A percentile compares a stretch with the other conserved stretches of the same genome.
Evolutionary conservation across 2,113 vertebrate genomes (phyloP).

Genomic region (Azemiops feae): DNA sequence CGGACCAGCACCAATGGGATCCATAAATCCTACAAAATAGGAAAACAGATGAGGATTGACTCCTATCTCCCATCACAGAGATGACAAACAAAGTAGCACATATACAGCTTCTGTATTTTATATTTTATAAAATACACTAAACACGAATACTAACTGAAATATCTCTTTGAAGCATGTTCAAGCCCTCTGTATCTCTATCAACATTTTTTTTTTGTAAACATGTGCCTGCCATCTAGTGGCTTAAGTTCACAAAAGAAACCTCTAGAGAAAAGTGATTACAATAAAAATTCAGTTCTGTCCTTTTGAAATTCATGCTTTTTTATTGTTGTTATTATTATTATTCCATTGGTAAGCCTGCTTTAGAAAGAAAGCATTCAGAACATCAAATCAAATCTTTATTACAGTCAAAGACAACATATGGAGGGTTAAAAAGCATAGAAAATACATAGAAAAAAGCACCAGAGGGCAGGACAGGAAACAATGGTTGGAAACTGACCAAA

Average conservation of each 20-base stretch:
- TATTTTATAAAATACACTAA: neutral
- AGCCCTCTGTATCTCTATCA: neutral
- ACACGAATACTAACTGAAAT: neutral
- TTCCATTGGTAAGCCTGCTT: neutral
- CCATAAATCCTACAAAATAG: neutral
- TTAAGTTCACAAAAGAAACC: neutral
- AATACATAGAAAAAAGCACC: too few species aligned
- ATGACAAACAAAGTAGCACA: neutral
- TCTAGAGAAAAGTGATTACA: neutral
- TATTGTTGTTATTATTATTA: too few species aligned
- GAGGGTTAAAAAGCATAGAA: too few species aligned
- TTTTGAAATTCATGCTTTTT: neutral
- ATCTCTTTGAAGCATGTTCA: neutral
- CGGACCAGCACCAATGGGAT: neutral
- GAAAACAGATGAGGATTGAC: neutral
- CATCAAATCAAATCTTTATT: too few species aligned
- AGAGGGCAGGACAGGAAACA: too few species aligned
- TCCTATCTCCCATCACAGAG: neutral
- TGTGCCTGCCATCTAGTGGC: slow-evolving; percentile 32
- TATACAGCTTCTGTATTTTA: neutral
- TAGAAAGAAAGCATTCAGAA: neutral
- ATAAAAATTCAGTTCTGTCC: neutral
- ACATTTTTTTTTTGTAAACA: slow-evolving; percentile 2
- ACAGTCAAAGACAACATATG: too few species aligned
- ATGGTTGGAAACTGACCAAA: too few species aligned